Base-by-base conservation (phyloP, 2,888 invertebrate species). In the Unio pictorum region DNA sequence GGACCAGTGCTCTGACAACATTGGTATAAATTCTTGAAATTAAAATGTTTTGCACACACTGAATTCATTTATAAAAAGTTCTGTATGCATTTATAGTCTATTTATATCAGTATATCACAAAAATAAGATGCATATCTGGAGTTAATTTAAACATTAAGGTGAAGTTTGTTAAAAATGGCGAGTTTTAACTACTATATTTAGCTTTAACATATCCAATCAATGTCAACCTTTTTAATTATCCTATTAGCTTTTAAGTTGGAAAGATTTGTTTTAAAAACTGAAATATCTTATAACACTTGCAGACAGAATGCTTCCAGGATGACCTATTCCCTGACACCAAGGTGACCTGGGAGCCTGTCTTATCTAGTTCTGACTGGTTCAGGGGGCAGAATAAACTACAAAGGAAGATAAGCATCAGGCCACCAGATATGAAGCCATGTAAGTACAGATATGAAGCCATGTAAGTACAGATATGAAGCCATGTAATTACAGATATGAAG, bases 241-340 rank as follows among this genome's bases (percentile, higher is more conserved):
- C 11, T 11, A 45, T 45, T 45, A 45, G 11, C 11, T 45, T 3
- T 15, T 45, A 45, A 45, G 45, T 11, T 45, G 45, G 45, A 45
- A 15, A 11, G 45, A 45, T 11, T 45, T 45, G 8, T 45, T 45
- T 45, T 45, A 7, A 45, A 45, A 2, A 45, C 23, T 23, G 11
- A 45, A 15, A 45, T 3, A 45, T 45, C 45, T 15, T 45, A 45
- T 11, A 45, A 45, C 15, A 15, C 61, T 65, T 88, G 23, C 91
- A 97, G 97, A 95, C 94, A 86, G 97, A 97, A 89, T 92, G 95
- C 77, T 99, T 99, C 93, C 98, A 99, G 94, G 97, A 98, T 90
- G 98, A 99, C 92, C 91, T 99, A 73, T 98, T 97, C 91, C 98
- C 98, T 20, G 95, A 95, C 28, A 97, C 97, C 3, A 93, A 94